phyloP scores from a whole-genome alignment of 1,140 invertebrate genomes.

The Macrocentrus cingulum region DNA sequence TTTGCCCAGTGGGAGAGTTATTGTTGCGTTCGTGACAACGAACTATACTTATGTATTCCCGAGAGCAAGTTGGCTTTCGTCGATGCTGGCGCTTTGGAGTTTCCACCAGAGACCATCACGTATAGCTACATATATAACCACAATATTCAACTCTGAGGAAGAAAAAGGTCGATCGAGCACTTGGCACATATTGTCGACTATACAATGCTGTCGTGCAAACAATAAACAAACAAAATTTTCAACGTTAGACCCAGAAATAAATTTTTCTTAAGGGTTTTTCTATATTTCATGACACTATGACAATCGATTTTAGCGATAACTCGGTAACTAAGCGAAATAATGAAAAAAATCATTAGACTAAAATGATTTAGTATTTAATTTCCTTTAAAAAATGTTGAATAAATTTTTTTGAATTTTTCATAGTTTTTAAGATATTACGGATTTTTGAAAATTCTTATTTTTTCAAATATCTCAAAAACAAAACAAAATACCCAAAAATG shows the following conservation, averaged over 20 bases:
- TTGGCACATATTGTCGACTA: background rate
- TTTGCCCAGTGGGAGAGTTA: background rate
- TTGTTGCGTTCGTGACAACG: background rate
- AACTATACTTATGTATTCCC: background rate
- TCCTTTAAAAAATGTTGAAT: no score
- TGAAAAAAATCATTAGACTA: no score
- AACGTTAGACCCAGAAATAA: background rate
- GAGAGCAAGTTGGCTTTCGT: background rate
- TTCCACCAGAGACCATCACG: background rate
- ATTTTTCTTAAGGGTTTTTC: background rate
- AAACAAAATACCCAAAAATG: no score
- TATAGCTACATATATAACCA: background rate
- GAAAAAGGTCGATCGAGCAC: constrained; percentile 10
- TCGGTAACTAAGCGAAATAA: no score
- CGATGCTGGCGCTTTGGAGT: constrained; percentile 7
- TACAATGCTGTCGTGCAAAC: background rate
- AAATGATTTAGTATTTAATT: no score
- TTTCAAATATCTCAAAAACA: no score
- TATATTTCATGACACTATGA: no score
- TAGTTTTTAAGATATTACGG: no score
- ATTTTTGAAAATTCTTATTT: no score
- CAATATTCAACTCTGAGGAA: background rate
- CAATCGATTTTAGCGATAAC: no score
- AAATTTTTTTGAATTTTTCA: no score
- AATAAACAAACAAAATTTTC: no score